Evolutionary conservation across 1,140 invertebrate genomes (phyloP).

Genomic region (Trichogramma pretiosum): DNA sequence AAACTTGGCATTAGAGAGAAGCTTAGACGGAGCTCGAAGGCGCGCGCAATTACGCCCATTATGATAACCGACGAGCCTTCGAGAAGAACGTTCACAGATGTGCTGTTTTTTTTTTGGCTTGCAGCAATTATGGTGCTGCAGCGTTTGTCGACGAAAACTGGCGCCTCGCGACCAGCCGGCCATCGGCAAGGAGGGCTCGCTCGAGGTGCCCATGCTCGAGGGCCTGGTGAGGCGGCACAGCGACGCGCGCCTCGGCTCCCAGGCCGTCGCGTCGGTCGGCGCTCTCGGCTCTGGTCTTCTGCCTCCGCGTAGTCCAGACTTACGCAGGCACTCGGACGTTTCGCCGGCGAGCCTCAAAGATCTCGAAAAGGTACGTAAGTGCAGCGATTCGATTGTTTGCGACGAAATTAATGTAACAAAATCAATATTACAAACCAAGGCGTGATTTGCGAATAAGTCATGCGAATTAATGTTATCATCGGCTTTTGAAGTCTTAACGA

Average conservation of each 20-base stretch:
- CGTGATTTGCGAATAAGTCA: too few species aligned
- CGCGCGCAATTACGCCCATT: too few species aligned
- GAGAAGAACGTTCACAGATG: too few species aligned
- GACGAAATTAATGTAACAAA: too few species aligned
- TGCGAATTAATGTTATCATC: too few species aligned
- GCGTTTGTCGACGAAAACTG: conserved; percentile 69
- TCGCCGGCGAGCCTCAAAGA: conserved; percentile 76
- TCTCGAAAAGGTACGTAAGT: conserved; percentile 72
- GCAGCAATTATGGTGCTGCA: conserved; percentile 69
- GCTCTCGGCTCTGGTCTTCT: conserved; percentile 51
- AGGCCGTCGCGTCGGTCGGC: conserved; percentile 39
- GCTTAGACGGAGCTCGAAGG: too few species aligned
- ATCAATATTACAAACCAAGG: too few species aligned
- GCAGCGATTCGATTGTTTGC: too few species aligned
- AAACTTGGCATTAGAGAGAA: too few species aligned
- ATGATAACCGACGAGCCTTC: too few species aligned
- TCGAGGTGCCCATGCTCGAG: conserved; percentile 69
- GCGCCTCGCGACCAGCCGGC: conserved; percentile 61
- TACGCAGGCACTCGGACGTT: conserved; percentile 71
- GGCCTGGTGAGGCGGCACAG: conserved; percentile 67
- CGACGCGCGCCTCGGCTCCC: conserved; percentile 60
- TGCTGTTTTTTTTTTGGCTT: conserved; percentile 9
- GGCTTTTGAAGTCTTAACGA: too few species aligned
- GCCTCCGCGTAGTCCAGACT: conserved; percentile 67
- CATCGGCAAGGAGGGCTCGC: conserved; percentile 59